Evolutionary conservation across 2,113 vertebrate species (phyloP), one percentile per base, ranked within the genome.

Genomic region (Symphodus melops): DNA sequence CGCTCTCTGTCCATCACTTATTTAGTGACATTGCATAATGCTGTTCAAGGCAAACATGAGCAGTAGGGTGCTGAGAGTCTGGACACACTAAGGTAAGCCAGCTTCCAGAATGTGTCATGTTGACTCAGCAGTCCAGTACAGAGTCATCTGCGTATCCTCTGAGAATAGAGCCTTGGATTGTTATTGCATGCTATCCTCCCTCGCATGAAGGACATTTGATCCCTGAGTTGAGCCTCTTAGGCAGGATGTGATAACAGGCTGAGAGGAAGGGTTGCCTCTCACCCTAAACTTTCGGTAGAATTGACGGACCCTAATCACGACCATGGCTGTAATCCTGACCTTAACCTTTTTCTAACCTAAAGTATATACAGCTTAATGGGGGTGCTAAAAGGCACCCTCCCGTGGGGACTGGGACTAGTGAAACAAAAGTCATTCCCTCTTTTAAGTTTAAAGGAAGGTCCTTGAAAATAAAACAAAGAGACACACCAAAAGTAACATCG

Each of bases 181-280:
- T 58, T 56, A 28, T 21, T 63, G 37, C 39, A 20, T 28, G 54
- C 59, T 49, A 17, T 68, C 48, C 28, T 68, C 11, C n/a, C 17
- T 68, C 37, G 52, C 53, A 78, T 51, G 33, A 37, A 11, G 21
- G 79, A 86, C 65, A 81, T 79, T 37, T 75, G 82, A 84, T 67
- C 72, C 75, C 71, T 41, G 55, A 83, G 46, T 53, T 41, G 20
- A 81, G 59, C 60, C 72, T 72, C 68, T 61, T 36, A 33, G 44
- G 61, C n/a, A n/a, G n/a, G n/a, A n/a, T n/a, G n/a, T n/a, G n/a
- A n/a, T n/a, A n/a, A n/a, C n/a, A n/a, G n/a, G n/a, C n/a, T n/a
- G n/a, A n/a, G n/a, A n/a, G n/a, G n/a, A n/a, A n/a, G n/a, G n/a
- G n/a, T n/a, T n/a, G n/a, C n/a, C n/a, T n/a, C n/a, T n/a, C n/a